Base-by-base conservation (phyloP, 2,113 vertebrate species). In the Hyperopisus bebe region DNA sequence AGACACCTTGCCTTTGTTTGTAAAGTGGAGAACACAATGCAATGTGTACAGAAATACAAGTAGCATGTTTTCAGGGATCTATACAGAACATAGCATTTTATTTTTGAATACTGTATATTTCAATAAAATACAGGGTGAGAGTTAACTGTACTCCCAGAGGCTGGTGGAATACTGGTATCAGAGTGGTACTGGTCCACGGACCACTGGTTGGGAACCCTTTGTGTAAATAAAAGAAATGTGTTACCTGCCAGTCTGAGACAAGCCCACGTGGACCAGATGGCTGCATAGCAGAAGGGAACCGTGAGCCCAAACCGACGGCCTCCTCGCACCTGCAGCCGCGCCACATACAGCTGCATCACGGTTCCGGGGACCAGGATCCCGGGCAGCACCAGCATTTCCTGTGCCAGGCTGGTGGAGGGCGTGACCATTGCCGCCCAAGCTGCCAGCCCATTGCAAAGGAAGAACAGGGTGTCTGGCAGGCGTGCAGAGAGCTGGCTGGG, bases 221-320 rank as follows among this genome's bases (percentile, higher is more conserved):
- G 8, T 10, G 21, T 84, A n/a, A 9, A 47, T 46, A 47, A 53
- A 4, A 21, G n/a, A 35, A 8, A 19, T 87, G 17, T 19, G 2
- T 87, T 90, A 91, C 90, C 90, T 90, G 90, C 85, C 13, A 91
- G 66, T 44, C 89, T 21, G 39, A 88, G 89, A 70, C 89, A 91
- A 55, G 83, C 42, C 90, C 90, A 91, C 5, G 62, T 42, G 0
- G 48, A 24, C 90, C 90, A 91, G 85, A 91, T 53, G 44, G 90
- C 89, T 3, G 90, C 89, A 39, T 91, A 91, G 51, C 35, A 88
- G 90, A 89, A 91, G 9, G 90, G 90, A 85, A 91, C 55, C 5
- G 89, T 90, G 66, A 89, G 89, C 10, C 90, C 90, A 11, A 89
- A 89, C n/a, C 88, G 24, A 10, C 88, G 66, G 6, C 88, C 88